Evolutionary conservation across 2,888 invertebrate species (phyloP).

Genomic region (Altica lythri): DNA sequence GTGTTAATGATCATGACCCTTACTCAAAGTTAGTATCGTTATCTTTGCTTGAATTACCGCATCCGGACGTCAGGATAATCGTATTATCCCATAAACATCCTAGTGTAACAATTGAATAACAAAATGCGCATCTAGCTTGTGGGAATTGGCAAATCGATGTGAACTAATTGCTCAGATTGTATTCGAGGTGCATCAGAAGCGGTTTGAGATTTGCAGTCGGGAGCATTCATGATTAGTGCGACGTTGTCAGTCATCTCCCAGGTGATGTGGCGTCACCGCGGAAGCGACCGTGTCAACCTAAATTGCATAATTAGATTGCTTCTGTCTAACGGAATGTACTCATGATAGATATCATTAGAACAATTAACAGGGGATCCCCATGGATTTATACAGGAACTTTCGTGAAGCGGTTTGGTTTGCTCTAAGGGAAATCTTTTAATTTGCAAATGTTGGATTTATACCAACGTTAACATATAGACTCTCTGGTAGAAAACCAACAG

Average conservation of each 20-base stretch:
- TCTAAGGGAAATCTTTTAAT: constrained; percentile 23
- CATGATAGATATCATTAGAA: constrained; percentile 52
- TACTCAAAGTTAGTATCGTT: not conserved
- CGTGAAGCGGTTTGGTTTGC: constrained; percentile 12
- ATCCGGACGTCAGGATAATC: constrained; percentile 26
- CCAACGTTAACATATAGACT: too few relatives aligned
- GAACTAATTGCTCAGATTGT: constrained; percentile 48
- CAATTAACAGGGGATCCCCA: constrained; percentile 42
- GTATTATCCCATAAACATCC: constrained; percentile 38
- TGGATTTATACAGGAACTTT: constrained; percentile 2
- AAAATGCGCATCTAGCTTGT: constrained; percentile 37
- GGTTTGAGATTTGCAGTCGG: constrained; percentile 42
- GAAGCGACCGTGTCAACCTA: constrained; percentile 50
- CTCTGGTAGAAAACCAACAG: too few relatives aligned
- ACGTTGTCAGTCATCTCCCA: constrained; percentile 53
- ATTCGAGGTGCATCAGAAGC: constrained; percentile 41
- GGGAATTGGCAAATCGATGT: constrained; percentile 42
- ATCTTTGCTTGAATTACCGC: not conserved
- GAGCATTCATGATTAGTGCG: constrained; percentile 50
- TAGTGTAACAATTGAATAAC: constrained; percentile 41
- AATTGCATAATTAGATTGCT: constrained; percentile 56
- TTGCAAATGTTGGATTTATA: too few relatives aligned
- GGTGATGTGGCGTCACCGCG: constrained; percentile 42
- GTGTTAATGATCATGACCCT: not conserved
- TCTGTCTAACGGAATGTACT: constrained; percentile 48